Conservation (phyloP, 2,888 invertebrate genomes). For the Gnatocerus cornutus region DNA sequence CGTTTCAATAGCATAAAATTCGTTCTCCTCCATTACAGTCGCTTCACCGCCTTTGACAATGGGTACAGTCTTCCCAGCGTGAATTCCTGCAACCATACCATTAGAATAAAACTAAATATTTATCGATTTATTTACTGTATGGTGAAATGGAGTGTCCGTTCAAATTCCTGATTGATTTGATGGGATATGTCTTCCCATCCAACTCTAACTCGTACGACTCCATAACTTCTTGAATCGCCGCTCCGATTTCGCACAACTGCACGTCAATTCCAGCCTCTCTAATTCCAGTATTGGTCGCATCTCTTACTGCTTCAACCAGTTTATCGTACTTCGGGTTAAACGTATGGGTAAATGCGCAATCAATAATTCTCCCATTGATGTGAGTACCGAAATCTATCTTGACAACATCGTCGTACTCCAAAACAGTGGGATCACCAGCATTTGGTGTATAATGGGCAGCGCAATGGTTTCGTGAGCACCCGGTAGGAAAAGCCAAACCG, state of each 20-base stretch:
- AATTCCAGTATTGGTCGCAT: constrained; percentile 99
- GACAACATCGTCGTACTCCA: constrained; percentile 97
- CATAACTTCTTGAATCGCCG: constrained; percentile 99
- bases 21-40: constrained; percentile 98
- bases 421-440: constrained; percentile 94
- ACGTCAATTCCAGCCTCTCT: constrained; percentile 93
- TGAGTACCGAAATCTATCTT: constrained; percentile 99
- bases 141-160: constrained; percentile 99
- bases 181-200: constrained; percentile 95
- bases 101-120: neutral
- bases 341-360: constrained; percentile 98
- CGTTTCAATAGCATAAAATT: constrained; percentile 99
- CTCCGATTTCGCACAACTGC: constrained; percentile 96
- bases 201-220: constrained; percentile 98
- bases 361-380: constrained; percentile 98
- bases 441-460: constrained; percentile 99
- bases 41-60: constrained; percentile 99
- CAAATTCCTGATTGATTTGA: constrained; percentile 97
- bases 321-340: constrained; percentile 98
- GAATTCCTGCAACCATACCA: constrained; percentile 77
- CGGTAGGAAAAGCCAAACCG: constrained; percentile 93
- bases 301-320: constrained; percentile 94
- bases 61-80: constrained; percentile 98
- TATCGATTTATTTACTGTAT: constrained; percentile 81
- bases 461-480: constrained; percentile 98